A percentile compares a stretch with the other conserved stretches of the same genome.
Conservation (phyloP, 2,797 vertebrate species). For the Typhlichthys eigenmanni region DNA sequence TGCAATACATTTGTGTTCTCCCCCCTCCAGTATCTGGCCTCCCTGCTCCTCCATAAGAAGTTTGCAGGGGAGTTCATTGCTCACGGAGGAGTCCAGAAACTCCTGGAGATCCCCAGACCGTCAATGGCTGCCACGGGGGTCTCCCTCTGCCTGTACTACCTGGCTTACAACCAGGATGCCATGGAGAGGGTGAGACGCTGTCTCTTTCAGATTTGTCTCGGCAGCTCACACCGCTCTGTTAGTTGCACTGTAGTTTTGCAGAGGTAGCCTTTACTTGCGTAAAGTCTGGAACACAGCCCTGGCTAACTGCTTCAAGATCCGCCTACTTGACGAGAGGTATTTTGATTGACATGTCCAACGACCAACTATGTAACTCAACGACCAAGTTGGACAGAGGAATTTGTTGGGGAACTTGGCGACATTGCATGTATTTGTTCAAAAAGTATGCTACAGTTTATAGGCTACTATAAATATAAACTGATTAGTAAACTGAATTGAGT, state of each 20-base stretch:
- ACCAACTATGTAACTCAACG: too few species aligned
- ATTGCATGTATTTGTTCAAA: too few species aligned
- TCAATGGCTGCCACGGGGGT: conserved; percentile 97
- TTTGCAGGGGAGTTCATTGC: conserved; percentile 95
- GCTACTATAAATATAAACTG: too few species aligned
- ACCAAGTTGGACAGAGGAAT: too few species aligned
- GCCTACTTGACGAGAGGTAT: too few species aligned
- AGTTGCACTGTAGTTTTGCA: background rate
- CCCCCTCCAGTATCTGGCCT: conserved; percentile 85
- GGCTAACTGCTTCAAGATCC: too few species aligned
- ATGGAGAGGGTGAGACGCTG: conserved; percentile 88
- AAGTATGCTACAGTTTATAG: too few species aligned
- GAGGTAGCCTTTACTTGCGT: too few species aligned
- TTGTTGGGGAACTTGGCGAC: too few species aligned
- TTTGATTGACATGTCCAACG: too few species aligned
- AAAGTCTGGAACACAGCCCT: too few species aligned
- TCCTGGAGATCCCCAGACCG: conserved; percentile 91
- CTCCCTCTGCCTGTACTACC: conserved; percentile 93
- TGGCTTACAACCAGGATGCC: conserved; percentile 95
- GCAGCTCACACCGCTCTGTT: background rate
- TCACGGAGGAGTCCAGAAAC: conserved; percentile 90
- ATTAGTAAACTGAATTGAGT: too few species aligned
- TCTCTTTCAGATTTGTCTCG: background rate
- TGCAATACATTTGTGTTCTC: background rate
- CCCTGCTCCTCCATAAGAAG: conserved; percentile 94